These are phyloP conservation scores for Esox masquinongy DNA, from an alignment of 2,797 vertebrate genomes.

Conservation along the genomic window DNA sequence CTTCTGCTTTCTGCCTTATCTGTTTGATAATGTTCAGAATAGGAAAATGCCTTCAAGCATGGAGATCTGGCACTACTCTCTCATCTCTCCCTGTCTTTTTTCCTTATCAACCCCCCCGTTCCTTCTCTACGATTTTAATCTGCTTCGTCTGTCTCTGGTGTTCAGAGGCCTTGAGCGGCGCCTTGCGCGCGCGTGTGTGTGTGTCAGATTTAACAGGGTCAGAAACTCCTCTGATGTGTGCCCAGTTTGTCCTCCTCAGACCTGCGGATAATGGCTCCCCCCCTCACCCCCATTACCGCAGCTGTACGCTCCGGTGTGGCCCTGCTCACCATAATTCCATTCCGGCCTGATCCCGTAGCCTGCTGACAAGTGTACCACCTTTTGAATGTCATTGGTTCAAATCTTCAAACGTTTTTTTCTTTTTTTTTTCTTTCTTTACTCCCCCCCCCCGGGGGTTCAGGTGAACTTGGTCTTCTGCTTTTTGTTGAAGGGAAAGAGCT, in stretches of 20 bases:
- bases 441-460: background rate
- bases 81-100: background rate
- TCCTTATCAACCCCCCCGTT: background rate
- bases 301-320: background rate
- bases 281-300: conserved; percentile 3
- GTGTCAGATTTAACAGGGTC: conserved; percentile 43
- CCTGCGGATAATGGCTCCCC: conserved; percentile 29
- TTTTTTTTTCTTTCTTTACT: background rate
- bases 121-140: background rate
- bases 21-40: background rate
- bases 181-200: background rate
- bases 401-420: conserved; percentile 6
- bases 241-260: background rate
- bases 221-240: conserved; percentile 14
- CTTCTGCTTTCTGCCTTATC: background rate
- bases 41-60: background rate
- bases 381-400: conserved; percentile 36
- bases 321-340: conserved; percentile 46
- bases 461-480: conserved; percentile 45
- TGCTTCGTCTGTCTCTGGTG: background rate
- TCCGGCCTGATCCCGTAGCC: conserved; percentile 29
- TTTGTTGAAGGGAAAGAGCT: conserved; percentile 28
- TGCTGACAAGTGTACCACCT: conserved; percentile 45
- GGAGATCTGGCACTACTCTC: background rate
- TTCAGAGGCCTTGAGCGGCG: background rate